Percentiles rank a stretch among this genome's conserved stretches.
Conservation (phyloP, 2,888 invertebrate genomes). For the Drepanosiphum platanoidis region DNA sequence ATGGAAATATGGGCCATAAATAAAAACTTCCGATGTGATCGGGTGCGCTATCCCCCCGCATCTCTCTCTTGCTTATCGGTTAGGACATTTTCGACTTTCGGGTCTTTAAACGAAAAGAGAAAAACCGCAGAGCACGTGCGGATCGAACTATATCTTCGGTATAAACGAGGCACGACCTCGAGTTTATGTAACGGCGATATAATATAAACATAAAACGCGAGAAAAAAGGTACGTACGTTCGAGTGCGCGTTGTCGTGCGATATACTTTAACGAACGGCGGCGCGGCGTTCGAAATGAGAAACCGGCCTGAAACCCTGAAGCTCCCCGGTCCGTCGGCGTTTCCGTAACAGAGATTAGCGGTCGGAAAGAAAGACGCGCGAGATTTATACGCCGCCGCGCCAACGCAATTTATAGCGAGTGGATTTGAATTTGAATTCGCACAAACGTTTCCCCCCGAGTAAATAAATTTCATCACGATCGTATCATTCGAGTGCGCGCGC, state of each 20-base stretch:
- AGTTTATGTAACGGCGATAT: no score
- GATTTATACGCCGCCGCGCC: neutral
- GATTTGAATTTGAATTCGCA: conserved; percentile 31
- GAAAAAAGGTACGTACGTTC: no score
- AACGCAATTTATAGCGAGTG: neutral
- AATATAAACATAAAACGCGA: no score
- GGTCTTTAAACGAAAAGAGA: neutral
- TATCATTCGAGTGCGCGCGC: neutral
- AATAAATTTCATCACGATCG: conserved; percentile 9
- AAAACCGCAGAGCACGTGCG: no score
- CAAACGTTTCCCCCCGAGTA: neutral
- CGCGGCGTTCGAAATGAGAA: neutral
- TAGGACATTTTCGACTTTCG: neutral
- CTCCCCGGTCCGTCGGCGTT: neutral
- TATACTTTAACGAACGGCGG: neutral
- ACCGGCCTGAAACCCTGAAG: neutral
- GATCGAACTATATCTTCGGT: no score
- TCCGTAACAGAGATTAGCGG: neutral
- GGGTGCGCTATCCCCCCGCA: neutral
- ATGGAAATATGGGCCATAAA: conserved; percentile 14
- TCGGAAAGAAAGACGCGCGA: neutral
- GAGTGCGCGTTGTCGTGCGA: no score
- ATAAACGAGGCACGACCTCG: no score
- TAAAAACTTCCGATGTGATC: conserved; percentile 7
- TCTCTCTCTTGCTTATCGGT: neutral